A percentile compares a stretch with the other conserved stretches of the same genome.
phyloP scores from a whole-genome alignment of 2,797 vertebrate genomes.

The Poeciliopsis paucimaculata region DNA sequence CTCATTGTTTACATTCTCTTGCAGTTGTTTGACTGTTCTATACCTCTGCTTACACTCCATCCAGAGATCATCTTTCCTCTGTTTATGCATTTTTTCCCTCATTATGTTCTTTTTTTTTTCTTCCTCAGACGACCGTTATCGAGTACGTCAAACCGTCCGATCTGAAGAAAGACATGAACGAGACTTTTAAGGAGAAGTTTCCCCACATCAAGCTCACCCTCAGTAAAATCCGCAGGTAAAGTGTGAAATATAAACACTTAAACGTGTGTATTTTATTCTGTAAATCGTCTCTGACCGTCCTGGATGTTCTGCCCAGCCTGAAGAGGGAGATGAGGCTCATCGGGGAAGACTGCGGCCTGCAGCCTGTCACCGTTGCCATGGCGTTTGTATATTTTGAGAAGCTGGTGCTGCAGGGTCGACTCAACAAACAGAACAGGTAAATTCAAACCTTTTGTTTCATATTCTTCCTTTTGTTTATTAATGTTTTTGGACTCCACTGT shows the following conservation, averaged over 20 bases:
- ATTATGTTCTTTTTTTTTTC: background rate
- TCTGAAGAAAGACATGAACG: slow-evolving; percentile 99
- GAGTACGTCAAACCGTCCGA: slow-evolving; percentile 97
- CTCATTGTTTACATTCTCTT: background rate
- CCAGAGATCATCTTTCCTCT: background rate
- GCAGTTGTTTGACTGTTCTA: slow-evolving; percentile 17
- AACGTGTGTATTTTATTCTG: background rate
- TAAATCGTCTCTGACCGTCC: background rate
- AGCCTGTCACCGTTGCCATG: slow-evolving; percentile 94
- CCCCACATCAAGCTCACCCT: slow-evolving; percentile 94
- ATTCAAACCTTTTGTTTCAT: background rate
- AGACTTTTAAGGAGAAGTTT: slow-evolving; percentile 96
- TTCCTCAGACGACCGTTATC: slow-evolving; percentile 92
- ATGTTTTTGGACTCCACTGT: background rate
- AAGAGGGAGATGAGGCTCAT: slow-evolving; percentile 93
- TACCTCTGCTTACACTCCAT: slow-evolving; percentile 3
- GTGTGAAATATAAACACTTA: background rate
- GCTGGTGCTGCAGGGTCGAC: slow-evolving; percentile 93
- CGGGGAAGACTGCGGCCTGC: slow-evolving; percentile 90
- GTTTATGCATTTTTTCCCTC: background rate
- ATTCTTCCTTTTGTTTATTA: background rate
- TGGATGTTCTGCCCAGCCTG: slow-evolving; percentile 79
- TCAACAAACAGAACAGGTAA: slow-evolving; percentile 93
- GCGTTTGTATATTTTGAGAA: slow-evolving; percentile 99
- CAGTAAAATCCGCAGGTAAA: slow-evolving; percentile 96